A percentile compares a stretch with the other conserved stretches of the same genome.
Evolutionary conservation across 2,113 vertebrate species (phyloP).

Genomic region (Leptobrachium leishanense): DNA sequence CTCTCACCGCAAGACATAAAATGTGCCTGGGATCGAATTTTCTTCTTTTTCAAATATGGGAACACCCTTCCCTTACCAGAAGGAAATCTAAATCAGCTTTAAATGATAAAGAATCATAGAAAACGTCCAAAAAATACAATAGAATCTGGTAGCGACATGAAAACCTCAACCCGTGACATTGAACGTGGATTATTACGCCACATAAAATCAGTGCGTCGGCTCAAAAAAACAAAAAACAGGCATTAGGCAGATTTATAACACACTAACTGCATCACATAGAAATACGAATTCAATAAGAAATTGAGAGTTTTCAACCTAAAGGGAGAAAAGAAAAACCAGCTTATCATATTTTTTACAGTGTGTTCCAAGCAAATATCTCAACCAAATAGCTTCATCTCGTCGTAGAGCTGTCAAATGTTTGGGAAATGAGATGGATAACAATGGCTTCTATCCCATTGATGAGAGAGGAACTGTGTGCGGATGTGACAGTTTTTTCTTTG

Average conservation of each 20-base stretch:
- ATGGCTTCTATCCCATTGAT: not conserved
- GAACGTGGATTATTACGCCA: not conserved
- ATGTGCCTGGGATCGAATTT: too few species aligned
- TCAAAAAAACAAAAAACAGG: not conserved
- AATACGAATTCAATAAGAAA: not conserved
- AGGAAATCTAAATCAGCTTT: too few species aligned
- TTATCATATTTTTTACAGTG: not conserved
- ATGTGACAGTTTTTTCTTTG: not conserved
- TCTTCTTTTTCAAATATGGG: too few species aligned
- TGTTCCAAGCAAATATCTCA: not conserved
- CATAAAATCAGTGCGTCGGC: not conserved
- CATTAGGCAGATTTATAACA: constrained; percentile 3
- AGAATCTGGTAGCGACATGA: too few species aligned
- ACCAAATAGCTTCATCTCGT: not conserved
- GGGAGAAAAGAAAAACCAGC: not conserved
- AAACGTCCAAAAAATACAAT: too few species aligned
- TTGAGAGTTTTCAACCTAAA: not conserved
- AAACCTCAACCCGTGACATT: too few species aligned
- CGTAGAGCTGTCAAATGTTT: constrained; percentile 9
- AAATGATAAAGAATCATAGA: too few species aligned
- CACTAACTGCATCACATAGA: not conserved
- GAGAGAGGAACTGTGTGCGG: not conserved
- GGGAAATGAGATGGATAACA: constrained; percentile 6
- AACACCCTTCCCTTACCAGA: too few species aligned
- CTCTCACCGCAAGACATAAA: too few species aligned